Evolutionary conservation across 2,113 vertebrate species (phyloP).

Genomic region (Albula goreensis): DNA sequence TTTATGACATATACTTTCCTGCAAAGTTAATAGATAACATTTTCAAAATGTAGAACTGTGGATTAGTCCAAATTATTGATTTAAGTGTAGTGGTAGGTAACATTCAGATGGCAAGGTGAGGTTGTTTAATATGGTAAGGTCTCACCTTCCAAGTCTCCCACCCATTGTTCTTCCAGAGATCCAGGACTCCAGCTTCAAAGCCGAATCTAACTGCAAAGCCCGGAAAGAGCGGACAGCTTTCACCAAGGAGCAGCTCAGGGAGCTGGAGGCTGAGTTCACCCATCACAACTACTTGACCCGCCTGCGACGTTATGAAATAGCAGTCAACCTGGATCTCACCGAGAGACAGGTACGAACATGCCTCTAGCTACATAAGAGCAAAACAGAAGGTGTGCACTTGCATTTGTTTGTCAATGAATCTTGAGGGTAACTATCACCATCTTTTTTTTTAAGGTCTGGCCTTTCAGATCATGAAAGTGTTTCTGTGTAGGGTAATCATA

Average conservation of each 20-base stretch:
- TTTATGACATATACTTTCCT: neutral
- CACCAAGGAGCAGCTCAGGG: constrained; percentile 92
- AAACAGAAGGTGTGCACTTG: neutral
- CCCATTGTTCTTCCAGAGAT: constrained; percentile 65
- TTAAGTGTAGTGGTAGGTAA: neutral
- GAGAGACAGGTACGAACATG: constrained; percentile 84
- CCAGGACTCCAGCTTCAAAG: constrained; percentile 71
- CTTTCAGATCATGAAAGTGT: neutral
- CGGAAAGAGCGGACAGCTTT: constrained; percentile 94
- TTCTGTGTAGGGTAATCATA: neutral
- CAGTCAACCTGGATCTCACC: constrained; percentile 93
- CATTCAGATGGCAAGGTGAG: too few relatives aligned
- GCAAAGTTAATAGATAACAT: neutral
- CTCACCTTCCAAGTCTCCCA: constrained; percentile 23
- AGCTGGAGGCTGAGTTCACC: constrained; percentile 92
- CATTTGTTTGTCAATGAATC: neutral
- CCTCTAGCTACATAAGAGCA: neutral
- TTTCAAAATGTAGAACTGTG: neutral
- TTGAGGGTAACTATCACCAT: neutral
- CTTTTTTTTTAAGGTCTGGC: neutral
- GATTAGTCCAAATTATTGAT: neutral
- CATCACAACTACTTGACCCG: constrained; percentile 96
- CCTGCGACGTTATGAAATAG: constrained; percentile 94
- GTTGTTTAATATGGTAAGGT: neutral
- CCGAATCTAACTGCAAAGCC: constrained; percentile 80